Conservation (phyloP, 2,888 invertebrate genomes). For the Lacanobia wlatinum region DNA sequence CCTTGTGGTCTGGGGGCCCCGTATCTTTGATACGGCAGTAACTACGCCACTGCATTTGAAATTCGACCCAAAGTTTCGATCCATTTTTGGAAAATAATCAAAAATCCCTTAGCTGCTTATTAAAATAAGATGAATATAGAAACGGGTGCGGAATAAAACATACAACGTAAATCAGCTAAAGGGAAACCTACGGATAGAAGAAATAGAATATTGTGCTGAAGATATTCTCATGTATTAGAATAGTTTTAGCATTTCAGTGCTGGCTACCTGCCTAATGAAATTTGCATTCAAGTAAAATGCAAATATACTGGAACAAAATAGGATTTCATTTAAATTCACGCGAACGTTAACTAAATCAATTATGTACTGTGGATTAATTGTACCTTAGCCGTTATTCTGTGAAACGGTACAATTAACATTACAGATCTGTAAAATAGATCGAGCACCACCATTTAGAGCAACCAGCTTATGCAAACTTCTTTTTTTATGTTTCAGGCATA, state of each 20-base stretch:
- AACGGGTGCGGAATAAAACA: background rate
- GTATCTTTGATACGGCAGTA: too few species aligned
- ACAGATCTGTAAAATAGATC: too few species aligned
- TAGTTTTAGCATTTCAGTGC: slow-evolving; percentile 24
- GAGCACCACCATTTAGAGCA: too few species aligned
- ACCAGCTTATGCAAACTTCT: background rate
- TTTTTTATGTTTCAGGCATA: too few species aligned
- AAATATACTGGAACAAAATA: slow-evolving; percentile 56
- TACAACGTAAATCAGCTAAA: background rate
- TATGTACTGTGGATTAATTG: slow-evolving; percentile 31
- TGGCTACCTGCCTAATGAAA: slow-evolving; percentile 42
- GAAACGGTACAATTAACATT: background rate
- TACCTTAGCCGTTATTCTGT: background rate
- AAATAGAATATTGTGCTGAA: slow-evolving; percentile 1
- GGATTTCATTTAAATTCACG: slow-evolving; percentile 52
- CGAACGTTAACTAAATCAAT: slow-evolving; percentile 50
- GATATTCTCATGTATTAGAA: slow-evolving; percentile 7
- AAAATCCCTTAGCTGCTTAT: too few species aligned
- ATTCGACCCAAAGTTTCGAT: too few species aligned
- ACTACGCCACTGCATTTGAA: too few species aligned
- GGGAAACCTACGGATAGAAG: background rate
- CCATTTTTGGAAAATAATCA: too few species aligned
- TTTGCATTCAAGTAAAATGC: slow-evolving; percentile 58
- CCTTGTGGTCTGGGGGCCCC: too few species aligned
- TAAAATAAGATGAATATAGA: too few species aligned